phyloP scores from a whole-genome alignment of 1,140 invertebrate genomes.

The Papilio polyxenes region DNA sequence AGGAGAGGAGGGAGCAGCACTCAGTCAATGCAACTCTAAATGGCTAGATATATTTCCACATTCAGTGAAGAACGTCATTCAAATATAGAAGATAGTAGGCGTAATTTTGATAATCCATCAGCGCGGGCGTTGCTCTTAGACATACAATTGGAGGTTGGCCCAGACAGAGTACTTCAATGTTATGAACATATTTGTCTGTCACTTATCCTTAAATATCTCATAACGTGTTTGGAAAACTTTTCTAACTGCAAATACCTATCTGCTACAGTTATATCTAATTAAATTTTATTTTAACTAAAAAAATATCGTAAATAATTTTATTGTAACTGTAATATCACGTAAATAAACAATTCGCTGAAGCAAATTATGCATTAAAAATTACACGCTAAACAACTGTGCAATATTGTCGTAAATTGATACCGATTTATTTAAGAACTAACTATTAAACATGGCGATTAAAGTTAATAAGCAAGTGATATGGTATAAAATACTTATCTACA shows the following conservation, averaged over 20 bases:
- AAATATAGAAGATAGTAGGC: background rate
- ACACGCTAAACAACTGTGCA: background rate
- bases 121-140: background rate
- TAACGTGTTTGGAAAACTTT: background rate
- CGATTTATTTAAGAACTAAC: background rate
- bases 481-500: background rate
- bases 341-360: background rate
- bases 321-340: no score
- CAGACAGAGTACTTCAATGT: no score
- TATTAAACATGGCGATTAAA: background rate
- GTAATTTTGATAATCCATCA: slow-evolving; percentile 12
- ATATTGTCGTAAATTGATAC: background rate
- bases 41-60: background rate
- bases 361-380: background rate
- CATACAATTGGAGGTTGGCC: background rate
- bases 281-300: background rate
- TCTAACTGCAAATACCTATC: background rate
- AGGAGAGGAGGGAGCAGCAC: slow-evolving; percentile 43
- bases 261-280: no score
- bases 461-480: background rate
- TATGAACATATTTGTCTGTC: no score
- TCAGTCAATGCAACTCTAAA: background rate
- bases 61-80: background rate
- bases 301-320: no score
- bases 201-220: background rate